Base-by-base conservation (phyloP, 2,888 invertebrate genomes). In the Melanostoma mellinum region DNA sequence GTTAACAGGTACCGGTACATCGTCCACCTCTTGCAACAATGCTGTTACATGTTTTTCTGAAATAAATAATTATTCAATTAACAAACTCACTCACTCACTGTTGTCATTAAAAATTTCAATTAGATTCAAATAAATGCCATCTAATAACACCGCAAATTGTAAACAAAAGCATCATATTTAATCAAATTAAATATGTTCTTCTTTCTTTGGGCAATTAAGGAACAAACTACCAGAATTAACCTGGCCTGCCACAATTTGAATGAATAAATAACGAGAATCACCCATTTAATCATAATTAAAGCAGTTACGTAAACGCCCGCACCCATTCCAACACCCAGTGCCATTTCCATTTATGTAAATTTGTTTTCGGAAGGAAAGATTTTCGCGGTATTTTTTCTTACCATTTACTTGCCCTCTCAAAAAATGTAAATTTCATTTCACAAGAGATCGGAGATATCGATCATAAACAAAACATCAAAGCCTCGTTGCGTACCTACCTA, bases 401-500 rank as follows among this genome's bases (percentile, higher is more conserved):
- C 58, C 48, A 33, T 36, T 72, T 58, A 52, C 52, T 55, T 67
- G 10, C 71, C 58, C 52, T 3, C 42, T 46, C 44, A 30, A 36
- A 69, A 75, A 80, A 71, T 71, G 65, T 40, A 75, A 79, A 80
- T 75, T 80, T 75, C 68, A 69, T 80, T 80, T 33, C 44, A 20
- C 20, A 3, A 30, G 48, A 76, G 76, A 63, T 72, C 5, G 42
- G 33, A 77, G 77, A 75, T 77, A 61, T 46, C 63, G 20, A 52
- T 74, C 73, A 74, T 82, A 69, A 69, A 69, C 82, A 82, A 82
- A 78, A 73, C 78, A 82, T 78, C 78, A 82, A 58, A 67, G 50
- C 35, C 60, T 55, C 5, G 38, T 32, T 38, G 32, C 53, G 8
- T 67, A 60, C 52, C 33, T 33, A 30, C 55, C 38, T n/a, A 8